Percentiles rank a stretch among this genome's conserved stretches.
These are phyloP conservation scores for Antheraea mylitta DNA, from an alignment of 1,140 invertebrate species.

Conservation along the genomic window DNA sequence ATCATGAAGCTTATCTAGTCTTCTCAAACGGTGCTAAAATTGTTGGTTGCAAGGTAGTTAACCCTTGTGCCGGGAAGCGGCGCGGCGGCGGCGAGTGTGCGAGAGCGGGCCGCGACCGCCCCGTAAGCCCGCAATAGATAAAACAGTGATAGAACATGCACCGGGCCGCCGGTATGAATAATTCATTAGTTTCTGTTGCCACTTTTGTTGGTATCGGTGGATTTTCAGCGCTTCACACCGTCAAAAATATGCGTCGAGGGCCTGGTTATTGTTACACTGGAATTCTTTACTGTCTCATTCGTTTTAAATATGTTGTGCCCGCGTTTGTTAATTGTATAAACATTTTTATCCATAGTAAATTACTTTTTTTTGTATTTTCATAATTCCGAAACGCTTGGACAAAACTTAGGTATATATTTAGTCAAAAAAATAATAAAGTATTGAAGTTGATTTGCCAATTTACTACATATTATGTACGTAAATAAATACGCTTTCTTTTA, in stretches of 20 bases:
- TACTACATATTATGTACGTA: too few relatives aligned
- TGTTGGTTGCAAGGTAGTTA: constrained; percentile 75
- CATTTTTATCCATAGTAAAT: neutral
- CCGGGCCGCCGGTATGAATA: constrained; percentile 73
- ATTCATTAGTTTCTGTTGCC: constrained; percentile 78
- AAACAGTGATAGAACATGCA: constrained; percentile 79
- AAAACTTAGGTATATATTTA: too few relatives aligned
- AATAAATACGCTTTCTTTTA: too few relatives aligned
- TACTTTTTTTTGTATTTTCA: too few relatives aligned
- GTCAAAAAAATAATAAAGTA: too few relatives aligned
- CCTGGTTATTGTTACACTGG: constrained; percentile 64
- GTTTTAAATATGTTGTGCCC: constrained; percentile 40
- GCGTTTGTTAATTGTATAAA: constrained; percentile 23
- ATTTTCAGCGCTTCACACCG: constrained; percentile 74
- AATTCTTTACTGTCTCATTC: constrained; percentile 47
- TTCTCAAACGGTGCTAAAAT: constrained; percentile 74
- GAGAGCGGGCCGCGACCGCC: constrained; percentile 43
- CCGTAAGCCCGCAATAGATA: constrained; percentile 72
- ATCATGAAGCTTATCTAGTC: constrained; percentile 68
- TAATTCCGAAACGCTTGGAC: too few relatives aligned
- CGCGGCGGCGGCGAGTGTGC: constrained; percentile 33
- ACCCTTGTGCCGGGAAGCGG: constrained; percentile 60
- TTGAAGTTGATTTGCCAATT: too few relatives aligned
- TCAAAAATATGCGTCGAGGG: constrained; percentile 70
- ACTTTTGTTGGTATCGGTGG: constrained; percentile 76